Evolutionary conservation across 2,888 invertebrate species (phyloP).

Genomic region (Drosophila helvetica): DNA sequence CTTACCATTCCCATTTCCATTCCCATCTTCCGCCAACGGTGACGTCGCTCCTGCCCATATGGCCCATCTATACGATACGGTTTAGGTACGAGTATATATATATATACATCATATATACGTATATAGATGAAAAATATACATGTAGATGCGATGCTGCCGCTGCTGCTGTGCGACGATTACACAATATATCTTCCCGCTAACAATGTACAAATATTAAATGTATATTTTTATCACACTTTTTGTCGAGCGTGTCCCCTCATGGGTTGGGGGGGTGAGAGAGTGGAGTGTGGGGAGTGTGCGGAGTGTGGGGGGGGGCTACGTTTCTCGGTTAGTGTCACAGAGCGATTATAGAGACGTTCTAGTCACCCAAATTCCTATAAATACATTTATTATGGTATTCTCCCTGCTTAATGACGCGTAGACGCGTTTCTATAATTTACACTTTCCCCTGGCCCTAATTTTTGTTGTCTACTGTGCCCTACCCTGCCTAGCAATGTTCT

Average conservation of each 20-base stretch:
- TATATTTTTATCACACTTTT: slow-evolving; percentile 78
- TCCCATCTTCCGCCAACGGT: slow-evolving; percentile 17
- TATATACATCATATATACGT: not conserved
- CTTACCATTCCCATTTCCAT: not conserved
- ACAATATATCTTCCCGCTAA: slow-evolving; percentile 78
- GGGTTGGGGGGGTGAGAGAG: not conserved
- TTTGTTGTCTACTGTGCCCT: slow-evolving; percentile 22
- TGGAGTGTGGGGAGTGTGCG: not conserved
- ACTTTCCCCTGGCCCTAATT: slow-evolving; percentile 61
- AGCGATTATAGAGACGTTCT: slow-evolving; percentile 75
- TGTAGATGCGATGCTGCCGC: slow-evolving; percentile 12
- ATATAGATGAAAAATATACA: not conserved
- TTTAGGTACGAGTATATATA: slow-evolving; percentile 9
- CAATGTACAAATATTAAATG: slow-evolving; percentile 79
- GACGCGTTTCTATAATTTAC: slow-evolving; percentile 72
- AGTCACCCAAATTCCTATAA: slow-evolving; percentile 77
- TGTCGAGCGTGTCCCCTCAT: slow-evolving; percentile 42
- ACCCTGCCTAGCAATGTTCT: slow-evolving; percentile 22
- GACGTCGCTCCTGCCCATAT: slow-evolving; percentile 47
- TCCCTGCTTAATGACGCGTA: slow-evolving; percentile 78
- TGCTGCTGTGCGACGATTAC: slow-evolving; percentile 53
- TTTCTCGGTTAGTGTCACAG: slow-evolving; percentile 78
- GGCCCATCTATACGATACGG: slow-evolving; percentile 36
- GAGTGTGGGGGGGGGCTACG: slow-evolving; percentile 24
- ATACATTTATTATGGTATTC: slow-evolving; percentile 80